phyloP scores from a whole-genome alignment of 2,888 invertebrate genomes.

The Mythimna albipuncta region DNA sequence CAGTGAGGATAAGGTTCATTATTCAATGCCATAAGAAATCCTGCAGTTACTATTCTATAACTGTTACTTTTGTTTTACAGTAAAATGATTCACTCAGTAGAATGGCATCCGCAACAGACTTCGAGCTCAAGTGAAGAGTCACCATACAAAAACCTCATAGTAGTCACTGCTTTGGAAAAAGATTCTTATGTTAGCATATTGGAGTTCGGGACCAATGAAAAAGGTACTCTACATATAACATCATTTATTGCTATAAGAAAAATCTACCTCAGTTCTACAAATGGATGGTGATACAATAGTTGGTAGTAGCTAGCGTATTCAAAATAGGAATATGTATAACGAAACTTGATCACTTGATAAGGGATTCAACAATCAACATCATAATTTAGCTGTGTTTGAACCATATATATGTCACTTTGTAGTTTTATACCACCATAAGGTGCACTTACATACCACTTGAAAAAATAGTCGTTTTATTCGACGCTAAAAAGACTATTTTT shows the following conservation, averaged over 20 bases:
- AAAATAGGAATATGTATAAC: neutral
- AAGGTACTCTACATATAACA: slow-evolving; percentile 68
- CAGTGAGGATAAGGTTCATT: no score
- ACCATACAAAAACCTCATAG: slow-evolving; percentile 91
- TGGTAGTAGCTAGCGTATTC: neutral
- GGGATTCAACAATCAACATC: no score
- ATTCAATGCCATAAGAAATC: no score
- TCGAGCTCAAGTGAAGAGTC: slow-evolving; percentile 89
- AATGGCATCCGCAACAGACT: slow-evolving; percentile 94
- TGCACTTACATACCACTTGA: no score
- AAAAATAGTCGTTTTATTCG: no score
- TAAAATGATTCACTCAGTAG: slow-evolving; percentile 92
- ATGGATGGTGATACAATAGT: no score
- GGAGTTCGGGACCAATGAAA: slow-evolving; percentile 72
- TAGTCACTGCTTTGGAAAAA: slow-evolving; percentile 90
- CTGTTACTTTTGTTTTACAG: slow-evolving; percentile 71
- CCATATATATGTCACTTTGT: neutral
- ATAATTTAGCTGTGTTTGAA: neutral
- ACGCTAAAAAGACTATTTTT: no score
- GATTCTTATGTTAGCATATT: slow-evolving; percentile 84
- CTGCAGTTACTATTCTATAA: neutral
- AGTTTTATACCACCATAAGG: neutral
- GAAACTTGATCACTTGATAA: neutral
- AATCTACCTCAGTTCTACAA: no score
- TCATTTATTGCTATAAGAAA: no score